Base-by-base conservation (phyloP, 53 echinoderm and acorn worm genomes). In the Stichopus horrens region DNA sequence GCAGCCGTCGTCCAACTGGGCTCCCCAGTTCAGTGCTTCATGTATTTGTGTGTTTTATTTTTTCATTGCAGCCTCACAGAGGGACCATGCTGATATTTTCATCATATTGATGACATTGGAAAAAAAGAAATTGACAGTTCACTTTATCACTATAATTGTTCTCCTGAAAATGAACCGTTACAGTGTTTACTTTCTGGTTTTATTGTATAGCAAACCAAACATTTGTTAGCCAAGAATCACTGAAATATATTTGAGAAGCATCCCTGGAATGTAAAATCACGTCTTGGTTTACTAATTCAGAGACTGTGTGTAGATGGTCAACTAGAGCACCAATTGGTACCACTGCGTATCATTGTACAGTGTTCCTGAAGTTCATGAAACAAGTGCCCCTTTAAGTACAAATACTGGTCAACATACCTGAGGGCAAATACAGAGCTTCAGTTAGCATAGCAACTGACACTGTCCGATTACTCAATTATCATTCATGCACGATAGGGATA, bases 31-130 rank as follows among this genome's bases (percentile, higher is more conserved):
- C 63, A 63, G 63, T 63, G 63, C 10, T 63, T 13, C 16, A 10
- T 63, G 5, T 63, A 63, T 63, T 4, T 63, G 63, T 63, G 63
- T 63, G 9, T 63, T 63, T 60, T 63, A 13, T 63, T 60, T 60
- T 11, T 60, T 63, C 63, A 63, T 63, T 63, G 63, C 63, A 63
- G 63, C 63, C 11, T 53, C 51, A 11, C n/a, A 79, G n/a, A 13
- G 79, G 79, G 79, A 79, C 79, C 79, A 79, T 10, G 53, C 23
- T 5, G 19, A 79, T 79, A 78, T 55, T 16, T 75, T 79, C 79
- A 79, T 79, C 79, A 79, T n/a, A 79, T 79, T 79, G 79, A 79
- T 79, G 79, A 79, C 9, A 54, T 8, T 5, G 16, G 11, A 63
- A 16, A 63, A 7, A 14, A 63, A 63, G 7, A 7, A 4, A 63